Base-by-base conservation (phyloP, 2,113 vertebrate genomes). In the Prionailurus viverrinus region DNA sequence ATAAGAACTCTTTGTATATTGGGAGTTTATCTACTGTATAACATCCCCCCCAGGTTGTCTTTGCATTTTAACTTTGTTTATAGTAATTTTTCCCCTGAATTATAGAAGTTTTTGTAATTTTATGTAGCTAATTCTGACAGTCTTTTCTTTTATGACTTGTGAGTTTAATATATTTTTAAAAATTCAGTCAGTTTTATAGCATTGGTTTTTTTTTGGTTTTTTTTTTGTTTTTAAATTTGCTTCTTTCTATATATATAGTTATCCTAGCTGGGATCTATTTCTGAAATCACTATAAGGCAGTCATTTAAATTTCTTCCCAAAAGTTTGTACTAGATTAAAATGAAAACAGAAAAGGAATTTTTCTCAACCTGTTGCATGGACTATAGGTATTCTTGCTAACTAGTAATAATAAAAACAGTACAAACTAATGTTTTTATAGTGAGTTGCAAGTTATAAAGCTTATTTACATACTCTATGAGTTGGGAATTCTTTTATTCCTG, bases 311-410 rank as follows among this genome's bases (percentile, higher is more conserved):
- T 73, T 23, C 71, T 85, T 33, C 25, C 48, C 71, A 13, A 58
- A 94, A 88, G 6, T 84, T 80, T 14, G 23, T 33, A 84, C 25
- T 66, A 82, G 90, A 80, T 96, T 76, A 92, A 91, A 87, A 25
- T 66, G 69, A 89, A 86, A 69, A n/a, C 23, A 76, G 65, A 21
- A 61, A 23, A 53, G 41, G 33, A 48, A 39, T 53, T 55, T 79
- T 90, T 83, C 31, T 79, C 14, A 68, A 23, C 1, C 7, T 85
- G 12, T 6, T 73, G 12, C 45, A 78, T 25, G 51, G 19, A n/a
- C 10, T 23, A 48, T 41, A n/a, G 74, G 29, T 76, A 55, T 81
- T 76, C 23, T 81, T 95, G n/a, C 15, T 69, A 33, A 71, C 53
- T 71, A 85, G 73, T 21, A 91, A 11, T 53, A 81, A 58, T 25